Evolutionary conservation across 2,888 invertebrate species (phyloP).

Genomic region (Tethea ocularis): DNA sequence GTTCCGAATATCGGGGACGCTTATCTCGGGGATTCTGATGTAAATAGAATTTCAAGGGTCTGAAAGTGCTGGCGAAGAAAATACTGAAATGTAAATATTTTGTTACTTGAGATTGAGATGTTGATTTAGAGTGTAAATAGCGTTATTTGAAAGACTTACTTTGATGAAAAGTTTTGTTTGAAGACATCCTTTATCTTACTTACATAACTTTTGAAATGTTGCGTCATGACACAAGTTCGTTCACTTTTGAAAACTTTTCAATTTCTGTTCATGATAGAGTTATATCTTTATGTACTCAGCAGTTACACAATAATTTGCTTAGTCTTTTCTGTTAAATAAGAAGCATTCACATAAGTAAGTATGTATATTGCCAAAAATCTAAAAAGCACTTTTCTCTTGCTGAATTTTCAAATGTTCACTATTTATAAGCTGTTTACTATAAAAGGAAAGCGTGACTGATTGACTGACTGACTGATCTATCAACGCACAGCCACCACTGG

Average conservation of each 20-base stretch:
- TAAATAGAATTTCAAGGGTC: background rate
- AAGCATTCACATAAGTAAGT: too few species aligned
- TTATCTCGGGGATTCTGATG: conserved; percentile 3
- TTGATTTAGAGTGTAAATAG: background rate
- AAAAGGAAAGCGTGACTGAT: too few species aligned
- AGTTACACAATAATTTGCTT: too few species aligned
- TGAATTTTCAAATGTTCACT: too few species aligned
- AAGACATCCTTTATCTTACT: background rate
- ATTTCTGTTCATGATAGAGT: background rate
- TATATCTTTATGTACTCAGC: background rate
- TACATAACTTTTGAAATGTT: conserved; percentile 1
- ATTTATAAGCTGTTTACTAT: too few species aligned
- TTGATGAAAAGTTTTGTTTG: conserved; percentile 2
- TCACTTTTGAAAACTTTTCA: background rate
- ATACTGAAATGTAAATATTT: conserved; percentile 1
- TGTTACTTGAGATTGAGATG: background rate
- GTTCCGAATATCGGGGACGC: conserved; percentile 10
- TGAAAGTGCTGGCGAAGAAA: background rate
- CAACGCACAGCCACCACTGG: too few species aligned
- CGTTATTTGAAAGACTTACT: background rate
- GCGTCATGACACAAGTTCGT: background rate
- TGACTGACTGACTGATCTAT: too few species aligned
- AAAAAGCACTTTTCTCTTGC: too few species aligned
- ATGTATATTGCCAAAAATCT: too few species aligned
- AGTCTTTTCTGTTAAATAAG: too few species aligned